Conservation (phyloP, 2,888 invertebrate genomes). For the Cryptocephalus primarius region DNA sequence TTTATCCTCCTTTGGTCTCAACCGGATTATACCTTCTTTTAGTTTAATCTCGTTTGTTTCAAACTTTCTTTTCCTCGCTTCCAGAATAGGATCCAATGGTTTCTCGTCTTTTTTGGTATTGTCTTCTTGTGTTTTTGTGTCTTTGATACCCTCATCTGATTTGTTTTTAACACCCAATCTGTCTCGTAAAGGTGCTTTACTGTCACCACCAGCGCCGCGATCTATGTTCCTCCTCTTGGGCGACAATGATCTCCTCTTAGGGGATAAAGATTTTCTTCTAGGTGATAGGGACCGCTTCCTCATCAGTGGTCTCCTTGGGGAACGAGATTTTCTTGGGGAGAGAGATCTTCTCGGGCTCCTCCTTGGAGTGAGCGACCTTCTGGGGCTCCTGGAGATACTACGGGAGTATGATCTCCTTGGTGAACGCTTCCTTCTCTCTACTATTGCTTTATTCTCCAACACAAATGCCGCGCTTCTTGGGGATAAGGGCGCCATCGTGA, state of each 20-base stretch:
- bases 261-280: constrained; percentile 10
- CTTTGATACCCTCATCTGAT: constrained; percentile 12
- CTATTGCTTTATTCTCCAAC: constrained; percentile 34
- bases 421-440: constrained; percentile 34
- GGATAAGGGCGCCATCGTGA: constrained; percentile 32
- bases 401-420: constrained; percentile 35
- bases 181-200: constrained; percentile 17
- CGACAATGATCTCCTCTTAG: constrained; percentile 14
- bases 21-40: constrained; percentile 40
- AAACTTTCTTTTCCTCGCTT: constrained; percentile 43
- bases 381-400: constrained; percentile 29
- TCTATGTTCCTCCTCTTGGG: constrained; percentile 6
- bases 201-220: constrained; percentile 3
- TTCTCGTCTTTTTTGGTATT: constrained; percentile 11
- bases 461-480: constrained; percentile 38
- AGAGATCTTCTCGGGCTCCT: constrained; percentile 23
- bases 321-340: constrained; percentile 13
- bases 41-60: constrained; percentile 39
- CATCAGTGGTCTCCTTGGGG: constrained; percentile 15
- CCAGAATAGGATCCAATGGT: constrained; percentile 37
- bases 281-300: constrained; percentile 13
- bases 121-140: constrained; percentile 2
- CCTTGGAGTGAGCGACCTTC: constrained; percentile 16
- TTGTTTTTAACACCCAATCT: constrained; percentile 19
- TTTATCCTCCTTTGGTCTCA: constrained; percentile 26